Percentiles rank a stretch among this genome's conserved stretches.
Conservation (phyloP, 2,888 invertebrate genomes). For the Diadromus collaris region DNA sequence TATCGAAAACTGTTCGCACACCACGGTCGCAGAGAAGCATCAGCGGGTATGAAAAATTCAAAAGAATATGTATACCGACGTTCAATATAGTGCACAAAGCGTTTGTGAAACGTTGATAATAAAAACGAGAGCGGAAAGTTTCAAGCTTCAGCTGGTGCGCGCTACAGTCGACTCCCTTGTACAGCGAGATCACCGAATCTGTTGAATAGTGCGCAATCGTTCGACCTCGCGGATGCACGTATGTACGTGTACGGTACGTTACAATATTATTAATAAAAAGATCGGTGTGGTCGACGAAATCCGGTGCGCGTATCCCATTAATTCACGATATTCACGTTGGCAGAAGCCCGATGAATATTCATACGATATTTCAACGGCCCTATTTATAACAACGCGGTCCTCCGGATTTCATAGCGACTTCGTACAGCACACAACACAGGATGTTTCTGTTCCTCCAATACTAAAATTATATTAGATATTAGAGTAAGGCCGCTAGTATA, state of each 20-base stretch:
- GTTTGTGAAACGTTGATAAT: conserved; percentile 44
- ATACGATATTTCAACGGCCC: conserved; percentile 40
- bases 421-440: background rate
- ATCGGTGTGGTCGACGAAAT: conserved; percentile 38
- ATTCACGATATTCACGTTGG: conserved; percentile 36
- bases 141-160: conserved; percentile 24
- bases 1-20: conserved; percentile 40
- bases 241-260: background rate
- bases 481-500: background rate
- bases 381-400: background rate
- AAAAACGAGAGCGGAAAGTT: conserved; percentile 29
- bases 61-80: conserved; percentile 46
- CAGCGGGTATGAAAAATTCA: conserved; percentile 42
- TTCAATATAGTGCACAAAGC: conserved; percentile 34
- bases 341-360: conserved; percentile 54
- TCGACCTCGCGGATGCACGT: background rate
- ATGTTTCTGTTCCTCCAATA: background rate
- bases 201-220: conserved; percentile 33
- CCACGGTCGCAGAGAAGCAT: background rate
- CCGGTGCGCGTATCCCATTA: conserved; percentile 51
- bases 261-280: conserved; percentile 36
- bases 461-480: background rate
- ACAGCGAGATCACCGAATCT: conserved; percentile 43
- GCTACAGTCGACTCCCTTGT: conserved; percentile 11
- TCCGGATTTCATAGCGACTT: background rate